These are phyloP conservation scores for Grallaria varia DNA, from an alignment of 2,113 vertebrate genomes.

Conservation along the genomic window DNA sequence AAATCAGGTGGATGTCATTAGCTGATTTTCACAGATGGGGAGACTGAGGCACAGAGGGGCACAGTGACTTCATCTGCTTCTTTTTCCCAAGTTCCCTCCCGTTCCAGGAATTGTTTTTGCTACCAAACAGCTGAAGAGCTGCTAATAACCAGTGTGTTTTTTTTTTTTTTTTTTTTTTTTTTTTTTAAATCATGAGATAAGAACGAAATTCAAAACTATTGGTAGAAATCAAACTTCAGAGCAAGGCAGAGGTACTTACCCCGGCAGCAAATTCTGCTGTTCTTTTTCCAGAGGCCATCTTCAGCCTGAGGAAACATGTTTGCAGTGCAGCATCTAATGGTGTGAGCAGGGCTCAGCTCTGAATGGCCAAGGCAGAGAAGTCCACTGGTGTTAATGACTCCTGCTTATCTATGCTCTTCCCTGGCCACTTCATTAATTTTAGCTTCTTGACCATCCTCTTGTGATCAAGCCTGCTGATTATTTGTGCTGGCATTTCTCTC, in stretches of 20 bases:
- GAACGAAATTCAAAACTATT: neutral
- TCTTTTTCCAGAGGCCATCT: neutral
- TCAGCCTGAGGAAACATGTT: neutral
- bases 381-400: neutral
- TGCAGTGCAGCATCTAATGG: neutral
- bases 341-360: neutral
- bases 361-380: neutral
- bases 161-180: too few species aligned
- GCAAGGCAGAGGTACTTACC: neutral
- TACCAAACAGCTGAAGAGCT: neutral
- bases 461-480: neutral
- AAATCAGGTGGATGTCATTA: constrained; percentile 52
- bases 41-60: constrained; percentile 54
- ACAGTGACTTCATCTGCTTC: constrained; percentile 2
- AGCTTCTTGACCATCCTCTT: neutral
- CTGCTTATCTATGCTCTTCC: neutral
- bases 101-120: neutral
- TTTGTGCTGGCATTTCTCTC: neutral
- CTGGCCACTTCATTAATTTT: neutral
- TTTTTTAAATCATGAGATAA: neutral
- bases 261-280: neutral
- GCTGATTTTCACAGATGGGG: constrained; percentile 43
- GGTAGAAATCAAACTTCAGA: neutral
- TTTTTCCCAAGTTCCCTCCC: neutral
- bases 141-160: too few species aligned